Percentiles rank a stretch among this genome's conserved stretches.
These are phyloP conservation scores for Haliclystus octoradiatus DNA, from an alignment of 30 jellyfish, hydroid and myxozoan species.

Conservation along the genomic window DNA sequence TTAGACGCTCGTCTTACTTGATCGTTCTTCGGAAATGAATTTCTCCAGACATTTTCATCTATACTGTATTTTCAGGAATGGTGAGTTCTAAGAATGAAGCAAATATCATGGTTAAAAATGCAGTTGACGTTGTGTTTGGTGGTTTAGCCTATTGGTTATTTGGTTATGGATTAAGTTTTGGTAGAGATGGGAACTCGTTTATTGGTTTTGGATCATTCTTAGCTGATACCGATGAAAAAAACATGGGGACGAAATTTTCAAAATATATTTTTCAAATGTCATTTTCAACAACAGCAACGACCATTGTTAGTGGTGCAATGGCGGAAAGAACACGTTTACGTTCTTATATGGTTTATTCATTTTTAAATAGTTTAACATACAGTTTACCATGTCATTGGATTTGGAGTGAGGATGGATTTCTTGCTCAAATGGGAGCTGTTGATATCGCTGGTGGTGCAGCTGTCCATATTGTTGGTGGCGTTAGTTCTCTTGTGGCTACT, in stretches of 20 bases:
- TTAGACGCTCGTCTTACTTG: too few species aligned
- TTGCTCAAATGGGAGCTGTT: constrained; percentile 53
- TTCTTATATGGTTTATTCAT: constrained; percentile 72
- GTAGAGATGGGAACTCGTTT: constrained; percentile 18
- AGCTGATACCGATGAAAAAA: constrained; percentile 47
- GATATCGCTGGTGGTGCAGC: constrained; percentile 93
- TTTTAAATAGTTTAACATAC: constrained; percentile 47
- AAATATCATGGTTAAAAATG: constrained; percentile 78
- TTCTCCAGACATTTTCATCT: too few species aligned
- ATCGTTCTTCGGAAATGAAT: too few species aligned
- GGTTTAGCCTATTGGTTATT: constrained; percentile 73
- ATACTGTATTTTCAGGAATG: constrained; percentile 35
- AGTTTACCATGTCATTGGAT: constrained; percentile 88
- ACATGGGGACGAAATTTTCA: constrained; percentile 61
- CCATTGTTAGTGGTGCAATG: constrained; percentile 94
- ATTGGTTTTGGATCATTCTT: constrained; percentile 50
- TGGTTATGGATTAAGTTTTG: constrained; percentile 75
- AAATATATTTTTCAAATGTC: constrained; percentile 68
- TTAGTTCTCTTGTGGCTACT: constrained; percentile 67
- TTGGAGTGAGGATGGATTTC: constrained; percentile 73
- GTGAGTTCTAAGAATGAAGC: constrained; percentile 74
- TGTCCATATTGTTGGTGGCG: constrained; percentile 84
- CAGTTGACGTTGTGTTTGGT: constrained; percentile 77
- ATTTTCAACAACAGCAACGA: constrained; percentile 86
- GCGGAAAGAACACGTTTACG: constrained; percentile 71